These are phyloP conservation scores for Amazona ochrocephala DNA, from an alignment of 2,797 vertebrate species.

Conservation along the genomic window DNA sequence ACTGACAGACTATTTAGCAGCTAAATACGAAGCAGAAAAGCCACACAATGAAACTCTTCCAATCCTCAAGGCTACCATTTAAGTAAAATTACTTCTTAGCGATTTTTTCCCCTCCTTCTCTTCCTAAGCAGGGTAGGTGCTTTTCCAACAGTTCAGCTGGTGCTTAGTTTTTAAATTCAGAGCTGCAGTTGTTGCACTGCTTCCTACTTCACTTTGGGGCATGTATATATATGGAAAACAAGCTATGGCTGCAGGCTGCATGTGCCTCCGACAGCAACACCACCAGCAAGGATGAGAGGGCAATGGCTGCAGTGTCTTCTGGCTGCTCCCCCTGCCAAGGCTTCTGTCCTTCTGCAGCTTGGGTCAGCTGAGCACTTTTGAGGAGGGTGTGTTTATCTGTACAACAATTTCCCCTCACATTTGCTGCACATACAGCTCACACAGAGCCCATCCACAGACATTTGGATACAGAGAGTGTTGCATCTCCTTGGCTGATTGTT, in stretches of 20 bases:
- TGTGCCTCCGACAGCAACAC: not conserved
- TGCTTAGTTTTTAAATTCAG: not conserved
- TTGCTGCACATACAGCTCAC: not conserved
- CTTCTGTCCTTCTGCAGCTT: not conserved
- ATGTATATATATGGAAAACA: not conserved
- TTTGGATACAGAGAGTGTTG: not conserved
- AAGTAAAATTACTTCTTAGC: not conserved
- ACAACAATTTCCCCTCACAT: not conserved
- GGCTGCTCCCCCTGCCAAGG: not conserved
- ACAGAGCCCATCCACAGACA: not conserved
- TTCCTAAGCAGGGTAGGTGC: not conserved
- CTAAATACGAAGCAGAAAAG: not conserved
- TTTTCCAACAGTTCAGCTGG: not conserved
- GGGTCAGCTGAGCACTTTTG: not conserved
- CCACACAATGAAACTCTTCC: not conserved
- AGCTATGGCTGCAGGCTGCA: not conserved
- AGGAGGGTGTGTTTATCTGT: not conserved
- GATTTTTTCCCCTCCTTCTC: not conserved
- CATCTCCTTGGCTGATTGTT: not conserved
- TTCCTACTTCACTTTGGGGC: not conserved
- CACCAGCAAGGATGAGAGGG: not conserved
- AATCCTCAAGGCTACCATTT: not conserved
- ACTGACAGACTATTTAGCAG: not conserved
- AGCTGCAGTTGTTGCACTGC: not conserved
- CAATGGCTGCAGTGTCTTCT: not conserved